Percentiles rank a stretch among this genome's conserved stretches.
These are phyloP conservation scores for Pteria penguin DNA, from an alignment of 2,888 invertebrate genomes.

Conservation along the genomic window DNA sequence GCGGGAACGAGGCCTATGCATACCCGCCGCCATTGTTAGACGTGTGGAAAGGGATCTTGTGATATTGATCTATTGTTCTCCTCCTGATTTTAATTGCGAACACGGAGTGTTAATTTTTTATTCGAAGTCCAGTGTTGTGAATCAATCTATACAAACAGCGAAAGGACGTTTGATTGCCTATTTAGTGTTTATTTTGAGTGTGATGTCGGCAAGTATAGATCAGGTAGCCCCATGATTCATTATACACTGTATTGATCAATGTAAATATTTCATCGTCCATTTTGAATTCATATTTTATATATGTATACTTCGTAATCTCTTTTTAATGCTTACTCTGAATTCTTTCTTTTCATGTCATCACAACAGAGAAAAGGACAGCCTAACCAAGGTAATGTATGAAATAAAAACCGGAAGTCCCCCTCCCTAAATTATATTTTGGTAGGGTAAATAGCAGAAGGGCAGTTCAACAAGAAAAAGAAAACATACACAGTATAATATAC, in stretches of 20 bases:
- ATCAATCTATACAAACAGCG: slow-evolving; percentile 25
- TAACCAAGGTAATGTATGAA: slow-evolving; percentile 69
- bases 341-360: slow-evolving; percentile 65
- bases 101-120: no score
- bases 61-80: no score
- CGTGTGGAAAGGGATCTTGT: slow-evolving; percentile 59
- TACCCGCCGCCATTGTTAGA: slow-evolving; percentile 76
- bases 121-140: no score
- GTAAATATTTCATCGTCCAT: no score
- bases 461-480: background rate
- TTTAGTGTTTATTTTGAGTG: slow-evolving; percentile 68
- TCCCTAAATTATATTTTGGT: background rate
- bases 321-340: slow-evolving; percentile 31
- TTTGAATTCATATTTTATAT: no score
- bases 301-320: no score
- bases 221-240: no score
- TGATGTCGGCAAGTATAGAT: slow-evolving; percentile 79
- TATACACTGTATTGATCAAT: no score
- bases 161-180: slow-evolving; percentile 55
- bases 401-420: background rate
- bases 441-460: background rate
- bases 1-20: slow-evolving; percentile 78
- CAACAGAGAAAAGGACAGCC: slow-evolving; percentile 77
- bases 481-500: no score
- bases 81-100: no score